Evolutionary conservation across 2,888 invertebrate species (phyloP).

Genomic region (Nasonovia ribisnigri): DNA sequence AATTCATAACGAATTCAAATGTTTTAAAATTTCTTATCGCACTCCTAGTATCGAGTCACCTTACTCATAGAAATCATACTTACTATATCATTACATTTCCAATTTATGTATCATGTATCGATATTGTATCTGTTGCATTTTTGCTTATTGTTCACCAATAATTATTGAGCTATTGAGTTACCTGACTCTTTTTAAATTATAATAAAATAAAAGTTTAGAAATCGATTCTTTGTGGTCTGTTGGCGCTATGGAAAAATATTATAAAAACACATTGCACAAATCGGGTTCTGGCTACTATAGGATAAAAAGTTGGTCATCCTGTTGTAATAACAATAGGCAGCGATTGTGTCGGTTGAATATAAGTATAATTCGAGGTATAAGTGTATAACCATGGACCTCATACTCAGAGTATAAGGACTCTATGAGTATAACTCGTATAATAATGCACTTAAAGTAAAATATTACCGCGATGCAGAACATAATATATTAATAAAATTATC

Average conservation of each 20-base stretch:
- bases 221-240: not conserved
- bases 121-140: not conserved
- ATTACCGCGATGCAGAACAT: not conserved
- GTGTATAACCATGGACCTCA: too few relatives aligned
- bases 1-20: not conserved
- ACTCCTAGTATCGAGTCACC: not conserved
- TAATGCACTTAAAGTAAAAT: not conserved
- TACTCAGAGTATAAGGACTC: too few relatives aligned
- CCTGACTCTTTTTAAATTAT: not conserved
- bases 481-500: not conserved
- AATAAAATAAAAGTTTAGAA: not conserved
- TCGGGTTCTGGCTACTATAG: not conserved
- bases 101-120: not conserved
- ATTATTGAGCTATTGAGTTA: not conserved
- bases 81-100: not conserved
- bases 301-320: not conserved
- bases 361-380: too few relatives aligned
- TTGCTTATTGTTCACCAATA: not conserved
- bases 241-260: not conserved
- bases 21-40: not conserved
- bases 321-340: not conserved
- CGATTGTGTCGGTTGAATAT: not conserved
- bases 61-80: not conserved
- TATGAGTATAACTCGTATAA: too few relatives aligned
- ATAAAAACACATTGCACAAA: not conserved